Percentiles rank a stretch among this genome's conserved stretches.
phyloP scores from a whole-genome alignment of 2,113 vertebrate species.

The Leptobrachium ailaonicum region DNA sequence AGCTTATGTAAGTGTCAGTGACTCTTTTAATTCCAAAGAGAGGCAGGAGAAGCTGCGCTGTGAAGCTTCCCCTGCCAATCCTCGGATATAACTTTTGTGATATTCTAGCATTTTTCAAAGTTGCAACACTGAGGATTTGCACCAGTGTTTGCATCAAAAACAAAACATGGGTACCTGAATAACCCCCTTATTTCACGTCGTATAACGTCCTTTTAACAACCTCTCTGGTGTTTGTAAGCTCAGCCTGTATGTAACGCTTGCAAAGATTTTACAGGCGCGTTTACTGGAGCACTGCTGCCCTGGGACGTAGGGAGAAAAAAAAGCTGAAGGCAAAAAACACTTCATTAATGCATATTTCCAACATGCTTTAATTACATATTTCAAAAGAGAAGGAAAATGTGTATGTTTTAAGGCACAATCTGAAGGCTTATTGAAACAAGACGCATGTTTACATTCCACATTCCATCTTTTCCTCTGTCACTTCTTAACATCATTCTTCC shows the following conservation, averaged over 20 bases:
- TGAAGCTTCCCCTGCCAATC: no score
- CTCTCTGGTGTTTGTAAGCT: not conserved
- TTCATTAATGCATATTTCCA: not conserved
- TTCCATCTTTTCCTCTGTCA: not conserved
- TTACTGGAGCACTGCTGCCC: not conserved
- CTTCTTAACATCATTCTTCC: not conserved
- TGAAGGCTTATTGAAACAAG: not conserved
- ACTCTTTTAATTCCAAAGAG: no score
- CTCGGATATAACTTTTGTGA: no score
- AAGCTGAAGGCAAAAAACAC: not conserved
- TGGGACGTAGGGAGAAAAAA: constrained; percentile 44
- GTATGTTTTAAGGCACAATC: not conserved
- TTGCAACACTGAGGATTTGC: no score
- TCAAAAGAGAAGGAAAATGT: not conserved
- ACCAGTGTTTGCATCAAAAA: no score
- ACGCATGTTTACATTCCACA: not conserved
- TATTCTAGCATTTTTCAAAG: no score
- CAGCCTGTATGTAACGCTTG: not conserved
- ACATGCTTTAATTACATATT: not conserved
- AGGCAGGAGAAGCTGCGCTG: no score
- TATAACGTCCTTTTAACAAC: not conserved
- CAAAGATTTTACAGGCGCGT: not conserved
- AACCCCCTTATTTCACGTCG: no score
- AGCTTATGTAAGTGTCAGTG: no score
- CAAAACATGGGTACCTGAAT: no score